A percentile compares a stretch with the other conserved stretches of the same genome.
Evolutionary conservation across 2,888 invertebrate genomes (phyloP).

Genomic region (Himalopsyche anomala): DNA sequence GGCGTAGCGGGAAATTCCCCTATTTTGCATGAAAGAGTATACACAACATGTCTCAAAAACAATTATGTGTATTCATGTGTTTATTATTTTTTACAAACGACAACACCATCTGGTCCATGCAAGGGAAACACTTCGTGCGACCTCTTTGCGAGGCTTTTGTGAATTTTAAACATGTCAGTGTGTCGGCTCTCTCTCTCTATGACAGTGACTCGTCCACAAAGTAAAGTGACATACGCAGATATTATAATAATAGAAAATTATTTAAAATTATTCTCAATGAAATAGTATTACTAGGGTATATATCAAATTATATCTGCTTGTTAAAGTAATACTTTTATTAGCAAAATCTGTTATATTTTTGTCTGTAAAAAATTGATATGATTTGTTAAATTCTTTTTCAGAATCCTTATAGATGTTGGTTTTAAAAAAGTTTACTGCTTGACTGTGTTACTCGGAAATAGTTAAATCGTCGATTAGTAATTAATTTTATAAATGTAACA

Average conservation of each 20-base stretch:
- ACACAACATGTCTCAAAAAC: slow-evolving; percentile 31
- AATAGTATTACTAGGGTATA: neutral
- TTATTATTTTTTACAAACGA: slow-evolving; percentile 31
- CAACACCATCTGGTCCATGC: slow-evolving; percentile 24
- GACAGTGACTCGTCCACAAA: slow-evolving; percentile 24
- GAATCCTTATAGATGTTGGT: no score
- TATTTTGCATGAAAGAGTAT: slow-evolving; percentile 22
- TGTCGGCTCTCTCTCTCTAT: neutral
- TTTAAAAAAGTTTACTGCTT: no score
- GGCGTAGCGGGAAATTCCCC: slow-evolving; percentile 5
- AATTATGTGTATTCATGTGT: slow-evolving; percentile 34
- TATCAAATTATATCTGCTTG: no score
- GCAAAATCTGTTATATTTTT: no score
- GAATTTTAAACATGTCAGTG: slow-evolving; percentile 30
- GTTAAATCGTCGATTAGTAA: no score
- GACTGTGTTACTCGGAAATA: no score
- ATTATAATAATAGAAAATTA: neutral
- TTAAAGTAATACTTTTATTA: no score
- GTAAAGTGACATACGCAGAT: slow-evolving; percentile 6
- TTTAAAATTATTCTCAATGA: neutral
- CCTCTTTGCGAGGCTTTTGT: slow-evolving; percentile 12
- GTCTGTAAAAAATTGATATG: no score
- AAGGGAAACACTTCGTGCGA: slow-evolving; percentile 29
- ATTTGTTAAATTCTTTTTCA: no score
- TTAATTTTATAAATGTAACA: no score